These are phyloP conservation scores for Papilio xuthus DNA, from an alignment of 1,140 invertebrate species.

Conservation along the genomic window DNA sequence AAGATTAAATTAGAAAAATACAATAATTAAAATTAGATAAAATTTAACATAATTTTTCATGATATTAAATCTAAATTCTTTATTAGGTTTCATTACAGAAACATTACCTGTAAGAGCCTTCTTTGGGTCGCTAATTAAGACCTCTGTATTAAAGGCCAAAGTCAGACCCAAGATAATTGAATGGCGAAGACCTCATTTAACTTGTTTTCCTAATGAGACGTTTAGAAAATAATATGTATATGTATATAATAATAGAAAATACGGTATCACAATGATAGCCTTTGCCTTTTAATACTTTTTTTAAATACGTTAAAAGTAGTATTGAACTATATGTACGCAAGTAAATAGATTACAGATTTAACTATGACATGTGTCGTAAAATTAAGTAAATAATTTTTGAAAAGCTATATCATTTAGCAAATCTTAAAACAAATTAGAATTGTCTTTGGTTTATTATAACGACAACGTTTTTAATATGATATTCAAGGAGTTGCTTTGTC, in stretches of 20 bases:
- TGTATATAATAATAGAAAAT: neutral
- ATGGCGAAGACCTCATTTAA: slow-evolving; percentile 8
- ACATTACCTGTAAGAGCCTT: neutral
- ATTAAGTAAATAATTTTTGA: too few relatives aligned
- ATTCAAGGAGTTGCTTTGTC: slow-evolving; percentile 34
- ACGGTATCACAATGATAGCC: neutral
- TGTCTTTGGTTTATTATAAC: slow-evolving; percentile 29
- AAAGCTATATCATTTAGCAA: neutral
- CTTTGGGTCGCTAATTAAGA: slow-evolving; percentile 13
- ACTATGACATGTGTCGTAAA: too few relatives aligned
- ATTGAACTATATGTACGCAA: too few relatives aligned
- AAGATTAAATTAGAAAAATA: neutral
- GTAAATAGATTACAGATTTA: too few relatives aligned
- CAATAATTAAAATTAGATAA: neutral
- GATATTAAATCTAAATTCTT: neutral
- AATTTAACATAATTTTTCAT: neutral
- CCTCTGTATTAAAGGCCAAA: slow-evolving; percentile 12
- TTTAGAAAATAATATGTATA: neutral
- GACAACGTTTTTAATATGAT: slow-evolving; percentile 33
- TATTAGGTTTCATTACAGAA: neutral
- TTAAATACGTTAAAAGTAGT: too few relatives aligned
- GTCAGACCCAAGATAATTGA: slow-evolving; percentile 13
- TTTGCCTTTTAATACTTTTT: too few relatives aligned
- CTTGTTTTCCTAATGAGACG: slow-evolving; percentile 3
- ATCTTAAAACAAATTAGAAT: neutral